Conservation (phyloP, 2,888 invertebrate genomes). For the Sepioteuthis lessoniana region DNA sequence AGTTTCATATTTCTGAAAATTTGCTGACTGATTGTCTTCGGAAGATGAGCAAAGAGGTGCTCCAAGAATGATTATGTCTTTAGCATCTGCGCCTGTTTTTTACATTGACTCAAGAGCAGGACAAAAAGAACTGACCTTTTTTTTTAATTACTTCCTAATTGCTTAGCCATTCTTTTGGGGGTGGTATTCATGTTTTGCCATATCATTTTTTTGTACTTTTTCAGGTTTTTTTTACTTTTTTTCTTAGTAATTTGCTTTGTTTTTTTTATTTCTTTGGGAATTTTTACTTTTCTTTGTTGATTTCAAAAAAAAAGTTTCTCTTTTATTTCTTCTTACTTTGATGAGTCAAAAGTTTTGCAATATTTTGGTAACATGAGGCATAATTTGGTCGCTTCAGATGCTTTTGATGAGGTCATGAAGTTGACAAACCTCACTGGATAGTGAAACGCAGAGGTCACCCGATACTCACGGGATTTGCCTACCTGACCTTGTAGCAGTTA, state of each 20-base stretch:
- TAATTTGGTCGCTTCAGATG: too few species aligned
- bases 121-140: neutral
- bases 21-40: neutral
- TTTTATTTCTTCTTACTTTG: too few species aligned
- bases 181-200: neutral
- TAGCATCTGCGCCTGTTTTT: neutral
- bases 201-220: neutral
- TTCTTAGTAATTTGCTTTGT: neutral
- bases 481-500: neutral
- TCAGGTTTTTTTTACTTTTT: neutral
- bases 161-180: neutral
- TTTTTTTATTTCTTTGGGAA: neutral
- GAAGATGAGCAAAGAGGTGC: neutral
- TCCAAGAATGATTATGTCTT: neutral
- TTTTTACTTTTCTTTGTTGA: too few species aligned
- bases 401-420: too few species aligned
- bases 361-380: too few species aligned
- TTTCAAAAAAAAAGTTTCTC: too few species aligned
- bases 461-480: too few species aligned
- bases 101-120: neutral
- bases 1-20: neutral
- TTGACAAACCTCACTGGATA: too few species aligned
- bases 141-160: conserved; percentile 24
- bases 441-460: too few species aligned
- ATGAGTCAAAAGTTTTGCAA: too few species aligned